phyloP scores from a whole-genome alignment of 2,797 vertebrate genomes.

The Enteromius unitaeniatus region DNA sequence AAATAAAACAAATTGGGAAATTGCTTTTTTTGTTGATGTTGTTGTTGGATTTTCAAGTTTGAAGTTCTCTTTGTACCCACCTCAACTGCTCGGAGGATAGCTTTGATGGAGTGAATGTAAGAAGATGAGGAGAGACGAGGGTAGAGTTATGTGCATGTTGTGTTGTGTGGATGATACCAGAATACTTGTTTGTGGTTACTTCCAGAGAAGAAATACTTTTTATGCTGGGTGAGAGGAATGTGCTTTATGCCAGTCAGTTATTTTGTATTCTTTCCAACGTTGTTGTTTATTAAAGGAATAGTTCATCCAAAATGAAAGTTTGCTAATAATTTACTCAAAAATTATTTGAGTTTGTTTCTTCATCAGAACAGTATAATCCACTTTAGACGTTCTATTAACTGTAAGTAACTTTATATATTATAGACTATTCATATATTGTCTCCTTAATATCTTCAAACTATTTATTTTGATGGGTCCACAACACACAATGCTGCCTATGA shows the following conservation, averaged over 20 bases:
- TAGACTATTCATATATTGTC: too few relatives aligned
- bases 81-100: constrained; percentile 28
- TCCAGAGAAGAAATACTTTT: background rate
- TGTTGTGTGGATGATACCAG: background rate
- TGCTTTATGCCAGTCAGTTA: background rate
- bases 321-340: background rate
- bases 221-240: background rate
- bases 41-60: constrained; percentile 45
- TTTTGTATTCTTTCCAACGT: background rate
- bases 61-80: constrained; percentile 40
- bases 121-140: constrained; percentile 14
- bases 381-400: too few relatives aligned
- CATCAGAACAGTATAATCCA: background rate
- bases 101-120: constrained; percentile 48
- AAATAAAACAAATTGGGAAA: constrained; percentile 60
- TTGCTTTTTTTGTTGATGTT: constrained; percentile 63
- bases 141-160: background rate
- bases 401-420: too few relatives aligned
- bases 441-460: too few relatives aligned
- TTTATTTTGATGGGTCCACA: too few relatives aligned
- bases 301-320: background rate
- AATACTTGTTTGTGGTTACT: constrained; percentile 4
- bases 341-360: background rate
- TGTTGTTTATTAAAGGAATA: background rate
- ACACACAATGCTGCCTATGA: too few relatives aligned